Conservation (phyloP, 1,140 invertebrate species). For the Vanessa tameamea region DNA sequence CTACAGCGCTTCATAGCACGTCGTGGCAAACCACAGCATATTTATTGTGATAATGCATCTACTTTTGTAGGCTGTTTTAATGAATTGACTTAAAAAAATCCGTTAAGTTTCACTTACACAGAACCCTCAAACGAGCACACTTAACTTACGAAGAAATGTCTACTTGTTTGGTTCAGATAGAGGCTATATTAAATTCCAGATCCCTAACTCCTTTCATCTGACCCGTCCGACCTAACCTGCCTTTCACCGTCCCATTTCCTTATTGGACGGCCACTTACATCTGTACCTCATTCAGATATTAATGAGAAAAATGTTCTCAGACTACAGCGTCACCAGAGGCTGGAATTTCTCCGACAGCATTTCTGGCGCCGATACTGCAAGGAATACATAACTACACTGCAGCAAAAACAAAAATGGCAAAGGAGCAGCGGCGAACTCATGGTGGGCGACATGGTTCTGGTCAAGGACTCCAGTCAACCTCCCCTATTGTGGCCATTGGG, state of each 20-base stretch:
- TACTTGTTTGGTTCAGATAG: slow-evolving; percentile 15
- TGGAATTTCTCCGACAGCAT: neutral
- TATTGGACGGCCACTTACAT: slow-evolving; percentile 2
- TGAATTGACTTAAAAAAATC: slow-evolving; percentile 33
- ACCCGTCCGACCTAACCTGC: neutral
- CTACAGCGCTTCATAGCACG: neutral
- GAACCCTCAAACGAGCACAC: neutral
- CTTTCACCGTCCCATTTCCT: neutral
- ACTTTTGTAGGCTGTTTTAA: slow-evolving; percentile 36
- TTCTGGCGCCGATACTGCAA: neutral
- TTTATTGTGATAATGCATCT: slow-evolving; percentile 37
- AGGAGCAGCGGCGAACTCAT: neutral
- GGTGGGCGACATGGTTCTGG: neutral
- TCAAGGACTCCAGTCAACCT: slow-evolving; percentile 4
- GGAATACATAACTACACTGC: neutral
- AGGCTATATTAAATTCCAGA: slow-evolving; percentile 16
- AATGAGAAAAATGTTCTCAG: neutral
- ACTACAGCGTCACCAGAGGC: neutral
- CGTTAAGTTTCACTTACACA: slow-evolving; percentile 4
- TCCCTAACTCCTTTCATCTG: slow-evolving; percentile 6
- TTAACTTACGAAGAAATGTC: slow-evolving; percentile 16
- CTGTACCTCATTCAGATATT: neutral
- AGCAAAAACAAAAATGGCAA: neutral
- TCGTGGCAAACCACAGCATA: no score
- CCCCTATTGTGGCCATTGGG: no score